Evolutionary conservation across 2,113 vertebrate genomes (phyloP).

Genomic region (Cephalopholis sonnerati): DNA sequence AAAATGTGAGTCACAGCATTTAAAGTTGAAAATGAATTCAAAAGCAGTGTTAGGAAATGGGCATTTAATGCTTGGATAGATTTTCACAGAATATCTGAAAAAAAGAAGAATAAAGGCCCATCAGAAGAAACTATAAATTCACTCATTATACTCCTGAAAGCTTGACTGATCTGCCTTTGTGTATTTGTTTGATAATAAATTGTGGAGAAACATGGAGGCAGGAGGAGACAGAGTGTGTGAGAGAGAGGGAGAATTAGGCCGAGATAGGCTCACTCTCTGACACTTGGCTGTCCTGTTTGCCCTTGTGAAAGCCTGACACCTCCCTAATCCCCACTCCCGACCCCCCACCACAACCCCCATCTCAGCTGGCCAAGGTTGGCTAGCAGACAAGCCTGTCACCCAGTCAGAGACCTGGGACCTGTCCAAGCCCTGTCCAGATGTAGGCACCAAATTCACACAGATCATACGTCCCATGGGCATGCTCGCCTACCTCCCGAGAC

Average conservation of each 20-base stretch:
- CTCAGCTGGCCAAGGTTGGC: slow-evolving; percentile 69
- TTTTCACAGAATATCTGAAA: neutral
- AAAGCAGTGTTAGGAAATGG: neutral
- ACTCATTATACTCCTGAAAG: slow-evolving; percentile 13
- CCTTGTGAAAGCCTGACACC: slow-evolving; percentile 75
- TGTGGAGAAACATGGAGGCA: slow-evolving; percentile 7
- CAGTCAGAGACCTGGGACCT: slow-evolving; percentile 63
- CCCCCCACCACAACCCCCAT: slow-evolving; percentile 42
- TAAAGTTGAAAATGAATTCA: slow-evolving; percentile 3
- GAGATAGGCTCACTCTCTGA: slow-evolving; percentile 52
- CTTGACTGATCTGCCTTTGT: slow-evolving; percentile 28
- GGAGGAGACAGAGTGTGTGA: slow-evolving; percentile 23
- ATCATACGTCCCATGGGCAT: slow-evolving; percentile 18
- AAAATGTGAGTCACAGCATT: slow-evolving; percentile 16
- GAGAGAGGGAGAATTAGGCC: slow-evolving; percentile 10
- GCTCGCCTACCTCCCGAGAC: slow-evolving; percentile 33
- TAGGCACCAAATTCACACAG: slow-evolving; percentile 48
- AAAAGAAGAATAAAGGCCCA: slow-evolving; percentile 2
- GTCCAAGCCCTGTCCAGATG: slow-evolving; percentile 76
- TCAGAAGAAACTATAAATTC: slow-evolving; percentile 12
- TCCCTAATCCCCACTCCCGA: slow-evolving; percentile 56
- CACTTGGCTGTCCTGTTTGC: slow-evolving; percentile 75
- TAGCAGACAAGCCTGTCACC: slow-evolving; percentile 68
- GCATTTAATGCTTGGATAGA: slow-evolving; percentile 10
- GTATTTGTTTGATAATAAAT: slow-evolving; percentile 16